phyloP scores from a whole-genome alignment of 1,140 invertebrate genomes.

The Temnothorax curvispinosus region DNA sequence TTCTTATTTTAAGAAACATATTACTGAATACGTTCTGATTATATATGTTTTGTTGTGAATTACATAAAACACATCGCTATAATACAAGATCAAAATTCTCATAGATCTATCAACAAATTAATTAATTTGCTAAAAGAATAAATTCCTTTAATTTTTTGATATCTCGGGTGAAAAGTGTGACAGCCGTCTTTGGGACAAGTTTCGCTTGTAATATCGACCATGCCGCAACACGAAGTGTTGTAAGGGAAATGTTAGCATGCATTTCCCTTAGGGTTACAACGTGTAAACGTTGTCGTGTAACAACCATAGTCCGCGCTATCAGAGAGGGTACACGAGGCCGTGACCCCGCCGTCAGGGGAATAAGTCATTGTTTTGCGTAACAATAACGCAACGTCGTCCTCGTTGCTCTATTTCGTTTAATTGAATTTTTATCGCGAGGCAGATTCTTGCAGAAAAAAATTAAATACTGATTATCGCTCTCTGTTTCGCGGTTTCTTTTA shows the following conservation, averaged over 20 bases:
- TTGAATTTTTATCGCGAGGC: slow-evolving; percentile 44
- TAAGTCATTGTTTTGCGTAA: slow-evolving; percentile 59
- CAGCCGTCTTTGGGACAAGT: neutral
- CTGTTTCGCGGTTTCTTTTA: neutral
- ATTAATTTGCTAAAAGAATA: neutral
- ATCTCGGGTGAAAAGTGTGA: neutral
- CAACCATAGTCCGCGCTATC: slow-evolving; percentile 36
- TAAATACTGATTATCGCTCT: neutral
- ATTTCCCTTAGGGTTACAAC: slow-evolving; percentile 53
- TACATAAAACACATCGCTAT: neutral
- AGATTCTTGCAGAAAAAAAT: neutral
- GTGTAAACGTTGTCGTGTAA: slow-evolving; percentile 56
- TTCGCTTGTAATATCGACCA: slow-evolving; percentile 50
- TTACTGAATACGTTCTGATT: neutral
- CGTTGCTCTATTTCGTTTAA: slow-evolving; percentile 48
- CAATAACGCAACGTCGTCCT: slow-evolving; percentile 37
- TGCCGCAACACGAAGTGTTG: slow-evolving; percentile 19
- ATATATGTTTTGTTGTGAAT: neutral
- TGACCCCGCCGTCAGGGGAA: slow-evolving; percentile 44
- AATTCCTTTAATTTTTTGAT: neutral
- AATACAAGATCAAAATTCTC: neutral
- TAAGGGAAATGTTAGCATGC: slow-evolving; percentile 41
- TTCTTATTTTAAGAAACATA: neutral
- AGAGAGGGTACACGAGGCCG: slow-evolving; percentile 30
- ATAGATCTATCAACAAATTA: neutral